Base-by-base conservation (phyloP, 2,888 invertebrate genomes). In the Acanthacorydalis orientalis region DNA sequence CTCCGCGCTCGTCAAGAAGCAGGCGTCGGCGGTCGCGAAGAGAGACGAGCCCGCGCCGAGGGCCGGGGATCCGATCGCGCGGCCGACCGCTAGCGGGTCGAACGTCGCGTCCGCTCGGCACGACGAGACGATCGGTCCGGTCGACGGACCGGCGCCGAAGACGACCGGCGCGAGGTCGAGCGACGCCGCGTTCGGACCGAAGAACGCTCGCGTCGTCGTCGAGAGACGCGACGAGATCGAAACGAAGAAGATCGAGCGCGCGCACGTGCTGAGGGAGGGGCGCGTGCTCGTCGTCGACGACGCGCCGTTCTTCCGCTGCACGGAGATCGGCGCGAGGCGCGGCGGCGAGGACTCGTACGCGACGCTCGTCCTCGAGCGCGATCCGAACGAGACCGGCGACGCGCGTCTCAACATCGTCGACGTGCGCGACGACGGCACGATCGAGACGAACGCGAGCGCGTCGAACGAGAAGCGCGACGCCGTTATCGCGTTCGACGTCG, bases 401-500 rank as follows among this genome's bases (percentile, higher is more conserved):
- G 46, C 39, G 32, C 35, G 15, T 10, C 39, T 46, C 11, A 11
- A 40, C 31, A 39, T 31, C 23, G 34, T 34, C 10, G 46, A 46
- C 7, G 41, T 40, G 9, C 39, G 41, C 7, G 11, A 39, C 15
- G 46, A 40, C 31, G 46, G 40, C 14, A 33, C 12, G 9, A n/a
- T 39, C 15, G 10, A 32, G 11, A 37, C 8, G 31, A n/a, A 43
- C 23, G 12, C 23, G 16, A 34, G 10, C 14, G 35, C n/a, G 32
- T 15, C 32, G 12, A 44, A 12, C 9, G 23, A 23, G 23, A 23
- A 23, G 6, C 23, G 23, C 23, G 6, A 23, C 2, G 23, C 2
- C 23, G 6, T n/a, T n/a, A n/a, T 14, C 4, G 12, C 32, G 34
- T 14, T 34, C 39, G 42, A 23, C 4, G 11, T 43, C 12, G 70